Percentiles rank a stretch among this genome's conserved stretches.
Evolutionary conservation across 2,113 vertebrate genomes (phyloP).

Genomic region (Chascanopsetta lugubris): DNA sequence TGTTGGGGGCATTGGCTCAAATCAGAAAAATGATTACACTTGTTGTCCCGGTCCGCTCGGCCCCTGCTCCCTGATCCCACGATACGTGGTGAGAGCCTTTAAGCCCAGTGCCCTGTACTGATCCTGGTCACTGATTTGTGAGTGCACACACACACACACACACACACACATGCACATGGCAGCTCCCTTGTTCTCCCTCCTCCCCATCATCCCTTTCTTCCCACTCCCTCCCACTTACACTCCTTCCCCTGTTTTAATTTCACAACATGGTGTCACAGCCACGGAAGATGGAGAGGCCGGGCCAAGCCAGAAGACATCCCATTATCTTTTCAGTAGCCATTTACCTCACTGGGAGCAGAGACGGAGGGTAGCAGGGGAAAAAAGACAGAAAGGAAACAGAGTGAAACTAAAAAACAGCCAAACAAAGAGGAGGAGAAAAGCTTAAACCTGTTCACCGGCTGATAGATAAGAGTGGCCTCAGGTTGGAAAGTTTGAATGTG

Average conservation of each 20-base stretch:
- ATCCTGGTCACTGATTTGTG: conserved; percentile 53
- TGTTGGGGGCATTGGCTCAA: conserved; percentile 44
- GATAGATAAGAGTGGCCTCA: conserved; percentile 26
- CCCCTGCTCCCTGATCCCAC: conserved; percentile 48
- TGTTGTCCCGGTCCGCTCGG: conserved; percentile 47
- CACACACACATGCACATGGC: too few species aligned
- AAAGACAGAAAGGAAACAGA: conserved; percentile 52
- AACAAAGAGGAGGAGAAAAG: conserved; percentile 40
- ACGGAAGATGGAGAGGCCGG: conserved; percentile 74
- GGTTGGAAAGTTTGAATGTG: conserved; percentile 25
- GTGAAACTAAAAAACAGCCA: conserved; percentile 47
- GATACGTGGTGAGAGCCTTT: conserved; percentile 60
- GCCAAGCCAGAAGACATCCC: conserved; percentile 74
- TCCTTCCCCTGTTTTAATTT: conserved; percentile 74
- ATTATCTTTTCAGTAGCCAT: conserved; percentile 83
- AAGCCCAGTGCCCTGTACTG: conserved; percentile 52
- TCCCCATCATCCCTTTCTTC: conserved; percentile 13
- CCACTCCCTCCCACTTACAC: conserved; percentile 15
- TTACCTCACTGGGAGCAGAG: conserved; percentile 71
- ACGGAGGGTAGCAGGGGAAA: conserved; percentile 47
- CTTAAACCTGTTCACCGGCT: conserved; percentile 39
- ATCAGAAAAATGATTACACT: conserved; percentile 72
- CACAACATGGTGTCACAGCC: conserved; percentile 58
- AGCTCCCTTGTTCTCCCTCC: conserved; percentile 17
- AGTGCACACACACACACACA: conserved; percentile 11